phyloP scores from a whole-genome alignment of 2,888 invertebrate genomes.

The Caenorhabditis sinica region DNA sequence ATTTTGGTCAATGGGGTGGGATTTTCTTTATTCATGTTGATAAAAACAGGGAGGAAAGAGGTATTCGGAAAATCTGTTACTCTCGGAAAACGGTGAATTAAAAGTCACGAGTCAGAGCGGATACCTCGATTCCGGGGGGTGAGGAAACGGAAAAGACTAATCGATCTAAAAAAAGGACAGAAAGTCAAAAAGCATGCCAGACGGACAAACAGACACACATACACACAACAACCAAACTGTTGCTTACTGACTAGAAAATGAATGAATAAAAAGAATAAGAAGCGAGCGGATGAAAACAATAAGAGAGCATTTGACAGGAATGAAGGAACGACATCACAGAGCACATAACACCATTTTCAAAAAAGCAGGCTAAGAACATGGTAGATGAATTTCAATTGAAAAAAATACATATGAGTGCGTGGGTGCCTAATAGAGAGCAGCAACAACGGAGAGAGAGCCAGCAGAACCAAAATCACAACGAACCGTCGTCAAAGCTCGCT shows the following conservation, averaged over 20 bases:
- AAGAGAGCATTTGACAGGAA: constrained; percentile 25
- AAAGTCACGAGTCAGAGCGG: constrained; percentile 27
- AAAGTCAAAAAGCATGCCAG: constrained; percentile 30
- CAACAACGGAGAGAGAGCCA: constrained; percentile 16
- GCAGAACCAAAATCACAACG: constrained; percentile 49
- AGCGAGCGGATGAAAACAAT: constrained; percentile 17
- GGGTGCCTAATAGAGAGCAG: constrained; percentile 28
- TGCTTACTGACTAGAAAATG: neutral
- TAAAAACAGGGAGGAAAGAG: constrained; percentile 11
- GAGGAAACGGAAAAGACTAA: neutral
- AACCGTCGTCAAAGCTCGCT: constrained; percentile 67
- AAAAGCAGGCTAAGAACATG: constrained; percentile 52
- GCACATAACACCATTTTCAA: constrained; percentile 12
- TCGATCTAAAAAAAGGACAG: constrained; percentile 14
- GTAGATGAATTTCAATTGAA: constrained; percentile 12
- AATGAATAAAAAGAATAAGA: neutral
- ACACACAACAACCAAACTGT: constrained; percentile 26
- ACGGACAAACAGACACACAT: neutral
- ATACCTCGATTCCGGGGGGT: constrained; percentile 13
- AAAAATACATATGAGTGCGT: constrained; percentile 9
- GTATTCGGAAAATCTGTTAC: constrained; percentile 43
- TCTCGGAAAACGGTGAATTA: constrained; percentile 16
- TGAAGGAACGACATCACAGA: constrained; percentile 32
- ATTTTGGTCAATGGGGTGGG: neutral
- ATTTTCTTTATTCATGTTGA: constrained; percentile 23